These are phyloP conservation scores for Apteryx owenii DNA, from an alignment of 2,113 vertebrate genomes.

Conservation along the genomic window DNA sequence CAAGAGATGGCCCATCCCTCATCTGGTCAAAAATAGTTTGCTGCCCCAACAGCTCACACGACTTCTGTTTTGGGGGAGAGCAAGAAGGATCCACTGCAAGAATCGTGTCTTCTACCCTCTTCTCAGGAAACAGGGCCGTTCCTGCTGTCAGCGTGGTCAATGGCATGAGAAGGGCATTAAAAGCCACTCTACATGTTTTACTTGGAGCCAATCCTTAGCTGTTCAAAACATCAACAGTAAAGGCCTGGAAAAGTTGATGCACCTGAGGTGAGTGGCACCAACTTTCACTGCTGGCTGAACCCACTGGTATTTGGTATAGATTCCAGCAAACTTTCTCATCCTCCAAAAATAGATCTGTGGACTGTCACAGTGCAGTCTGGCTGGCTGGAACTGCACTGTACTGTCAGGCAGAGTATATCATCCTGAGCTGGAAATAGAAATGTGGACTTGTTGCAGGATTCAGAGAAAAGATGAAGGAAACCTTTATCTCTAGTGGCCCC, in stretches of 20 bases:
- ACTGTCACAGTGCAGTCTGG: not conserved
- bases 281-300: constrained; percentile 43
- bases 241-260: constrained; percentile 25
- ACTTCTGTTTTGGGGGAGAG: not conserved
- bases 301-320: constrained; percentile 30
- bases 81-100: not conserved
- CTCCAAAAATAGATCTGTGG: constrained; percentile 42
- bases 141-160: not conserved
- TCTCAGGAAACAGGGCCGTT: not conserved
- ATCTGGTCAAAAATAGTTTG: not conserved
- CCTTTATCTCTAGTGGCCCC: not conserved
- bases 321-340: constrained; percentile 51
- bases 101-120: not conserved
- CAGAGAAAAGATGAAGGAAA: not conserved
- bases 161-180: not conserved
- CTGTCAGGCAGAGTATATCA: not conserved
- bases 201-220: not conserved
- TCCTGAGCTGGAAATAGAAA: not conserved
- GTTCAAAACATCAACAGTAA: not conserved
- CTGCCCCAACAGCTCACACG: rapidly evolving
- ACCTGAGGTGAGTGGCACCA: constrained; percentile 32
- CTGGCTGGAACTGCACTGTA: not conserved
- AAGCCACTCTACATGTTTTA: not conserved
- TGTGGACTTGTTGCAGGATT: not conserved
- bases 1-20: not conserved